Evolutionary conservation across 92 coral and sea anemone genomes (phyloP), one percentile per base, ranked within the genome.

Genomic region (Actinostola sp.): DNA sequence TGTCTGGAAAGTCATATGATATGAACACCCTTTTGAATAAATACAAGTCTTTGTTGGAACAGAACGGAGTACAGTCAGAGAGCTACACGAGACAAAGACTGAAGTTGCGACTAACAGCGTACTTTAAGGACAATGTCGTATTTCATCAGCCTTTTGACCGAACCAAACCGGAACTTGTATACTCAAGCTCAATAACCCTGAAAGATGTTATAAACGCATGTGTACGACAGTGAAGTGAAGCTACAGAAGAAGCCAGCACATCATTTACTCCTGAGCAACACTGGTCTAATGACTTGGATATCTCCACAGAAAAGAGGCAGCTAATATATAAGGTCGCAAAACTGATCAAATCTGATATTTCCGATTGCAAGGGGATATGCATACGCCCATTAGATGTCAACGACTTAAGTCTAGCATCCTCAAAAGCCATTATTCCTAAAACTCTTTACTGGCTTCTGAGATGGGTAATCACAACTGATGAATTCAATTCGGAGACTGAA

Each of bases 71-170:
- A 57, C 26, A 59, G 39, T 78, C 70, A 1, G 48, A 43, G 17
- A 70, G 77, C 61, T 78, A 78, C 78, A 78, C 78, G 19, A 78
- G 70, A 38, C 84, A 78, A 44, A 78, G 58, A 25, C 78, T 78
- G 29, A 78, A 78, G 39, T 54, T 20, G 15, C 66, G 84, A 26
- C 42, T 78, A 50, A 38, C 55, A 41, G 54, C 60, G 0, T 9
- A 11, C 23, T 78, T 68, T 28, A 70, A 59, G 33, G 84, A 78
- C 53, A 58, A 62, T 21, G 8, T 78, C 26, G 84, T 78, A 3
- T 78, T 78, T 68, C 78, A 70, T 61, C 77, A 78, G 46, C 78
- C 84, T 11, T 23, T 26, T 60, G 68, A 17, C 13, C 26, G 68
- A 41, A 54, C 84, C 16, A 78, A 78, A 53, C 77, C 77, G 39